phyloP scores from a whole-genome alignment of 1,140 invertebrate species.

The Maconellicoccus hirsutus region DNA sequence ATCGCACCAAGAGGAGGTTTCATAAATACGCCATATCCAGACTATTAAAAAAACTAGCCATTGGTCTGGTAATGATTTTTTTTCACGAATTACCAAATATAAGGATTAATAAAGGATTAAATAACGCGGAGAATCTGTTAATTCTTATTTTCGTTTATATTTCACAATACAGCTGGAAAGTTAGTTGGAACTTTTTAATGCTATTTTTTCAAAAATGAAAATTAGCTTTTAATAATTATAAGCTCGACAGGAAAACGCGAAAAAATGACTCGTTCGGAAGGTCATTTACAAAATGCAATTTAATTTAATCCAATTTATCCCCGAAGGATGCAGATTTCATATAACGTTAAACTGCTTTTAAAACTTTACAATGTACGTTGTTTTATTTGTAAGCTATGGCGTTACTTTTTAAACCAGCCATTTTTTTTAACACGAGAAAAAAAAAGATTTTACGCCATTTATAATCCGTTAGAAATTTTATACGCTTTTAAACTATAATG shows the following conservation, averaged over 20 bases:
- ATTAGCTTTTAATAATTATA: neutral
- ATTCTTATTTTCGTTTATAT: neutral
- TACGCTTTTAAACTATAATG: neutral
- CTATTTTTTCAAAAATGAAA: neutral
- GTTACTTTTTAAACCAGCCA: neutral
- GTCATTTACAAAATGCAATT: slow-evolving; percentile 4
- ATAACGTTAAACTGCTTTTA: slow-evolving; percentile 1
- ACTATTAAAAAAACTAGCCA: neutral
- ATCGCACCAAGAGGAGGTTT: neutral
- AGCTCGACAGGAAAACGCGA: neutral
- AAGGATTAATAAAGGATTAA: neutral
- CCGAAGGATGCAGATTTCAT: slow-evolving; percentile 3
- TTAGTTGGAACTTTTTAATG: neutral
- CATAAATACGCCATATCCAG: neutral
- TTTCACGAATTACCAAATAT: neutral
- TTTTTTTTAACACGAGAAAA: neutral
- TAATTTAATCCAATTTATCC: slow-evolving; percentile 5
- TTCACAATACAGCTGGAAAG: neutral
- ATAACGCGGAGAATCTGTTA: neutral
- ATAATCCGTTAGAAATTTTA: neutral
- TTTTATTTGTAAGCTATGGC: neutral
- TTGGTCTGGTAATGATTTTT: neutral
- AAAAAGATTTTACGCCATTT: neutral
- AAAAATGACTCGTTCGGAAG: neutral
- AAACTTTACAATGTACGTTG: neutral